These are phyloP conservation scores for Nephrotoma flavescens DNA, from an alignment of 2,888 invertebrate species.

Conservation along the genomic window DNA sequence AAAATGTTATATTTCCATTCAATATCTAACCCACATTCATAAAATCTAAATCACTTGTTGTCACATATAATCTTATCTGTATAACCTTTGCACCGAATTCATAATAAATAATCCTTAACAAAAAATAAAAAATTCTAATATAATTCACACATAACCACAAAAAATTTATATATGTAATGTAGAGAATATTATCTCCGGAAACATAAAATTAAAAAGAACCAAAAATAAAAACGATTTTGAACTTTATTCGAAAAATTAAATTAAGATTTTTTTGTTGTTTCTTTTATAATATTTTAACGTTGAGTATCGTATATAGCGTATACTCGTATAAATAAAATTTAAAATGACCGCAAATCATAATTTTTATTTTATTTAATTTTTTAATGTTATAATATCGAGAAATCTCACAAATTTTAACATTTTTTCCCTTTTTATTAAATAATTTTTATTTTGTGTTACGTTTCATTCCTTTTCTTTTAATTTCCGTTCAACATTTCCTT, in stretches of 20 bases:
- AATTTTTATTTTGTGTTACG: not conserved
- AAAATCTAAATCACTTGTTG: not conserved
- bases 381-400: not conserved
- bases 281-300: not conserved
- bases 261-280: not conserved
- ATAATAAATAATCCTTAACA: not conserved
- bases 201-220: not conserved
- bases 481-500: not conserved
- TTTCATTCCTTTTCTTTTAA: not conserved
- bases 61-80: not conserved
- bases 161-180: not conserved
- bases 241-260: not conserved
- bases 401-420: not conserved
- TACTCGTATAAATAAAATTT: not conserved
- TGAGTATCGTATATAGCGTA: not conserved
- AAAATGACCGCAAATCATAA: not conserved
- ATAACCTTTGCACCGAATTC: not conserved
- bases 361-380: not conserved
- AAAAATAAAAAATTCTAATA: not conserved
- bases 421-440: not conserved
- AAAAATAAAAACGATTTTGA: not conserved
- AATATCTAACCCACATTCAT: not conserved
- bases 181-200: not conserved
- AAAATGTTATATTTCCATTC: not conserved
- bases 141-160: not conserved